A percentile compares a stretch with the other conserved stretches of the same genome.
These are phyloP conservation scores for Boleophthalmus pectinirostris DNA, from an alignment of 2,113 vertebrate species.

Conservation along the genomic window DNA sequence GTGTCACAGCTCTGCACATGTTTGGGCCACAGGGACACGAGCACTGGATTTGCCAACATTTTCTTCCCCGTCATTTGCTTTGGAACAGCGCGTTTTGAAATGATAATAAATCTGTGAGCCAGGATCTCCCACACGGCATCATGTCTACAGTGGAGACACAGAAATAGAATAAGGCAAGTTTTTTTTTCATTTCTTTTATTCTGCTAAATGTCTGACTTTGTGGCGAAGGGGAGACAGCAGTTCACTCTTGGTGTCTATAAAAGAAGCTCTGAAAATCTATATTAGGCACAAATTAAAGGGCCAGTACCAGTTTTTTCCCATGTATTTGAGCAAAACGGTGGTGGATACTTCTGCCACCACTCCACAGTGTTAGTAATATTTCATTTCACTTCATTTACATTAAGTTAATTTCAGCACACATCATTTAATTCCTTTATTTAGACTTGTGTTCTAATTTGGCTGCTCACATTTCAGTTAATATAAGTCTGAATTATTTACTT, in stretches of 20 bases:
- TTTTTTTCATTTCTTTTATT: constrained; percentile 2
- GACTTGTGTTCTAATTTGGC: too few relatives aligned
- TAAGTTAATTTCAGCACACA: too few relatives aligned
- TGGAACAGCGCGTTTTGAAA: constrained; percentile 70
- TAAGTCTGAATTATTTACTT: too few relatives aligned
- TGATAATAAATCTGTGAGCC: constrained; percentile 71
- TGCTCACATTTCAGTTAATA: too few relatives aligned
- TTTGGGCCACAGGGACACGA: constrained; percentile 61
- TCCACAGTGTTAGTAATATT: too few relatives aligned
- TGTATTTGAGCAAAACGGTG: too few relatives aligned
- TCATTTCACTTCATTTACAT: too few relatives aligned
- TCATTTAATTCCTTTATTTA: too few relatives aligned
- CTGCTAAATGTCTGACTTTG: constrained; percentile 46
- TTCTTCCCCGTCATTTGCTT: constrained; percentile 52
- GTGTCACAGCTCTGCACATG: constrained; percentile 63
- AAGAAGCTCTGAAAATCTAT: constrained; percentile 25
- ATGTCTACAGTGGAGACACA: constrained; percentile 54
- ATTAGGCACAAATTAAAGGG: neutral
- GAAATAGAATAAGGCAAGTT: constrained; percentile 47
- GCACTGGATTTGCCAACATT: constrained; percentile 63
- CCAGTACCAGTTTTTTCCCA: too few relatives aligned
- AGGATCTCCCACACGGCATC: constrained; percentile 53
- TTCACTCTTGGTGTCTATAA: constrained; percentile 23
- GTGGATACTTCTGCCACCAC: too few relatives aligned
- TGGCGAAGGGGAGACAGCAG: constrained; percentile 25